Percentiles rank a stretch among this genome's conserved stretches.
Conservation (phyloP, 1,140 invertebrate species). For the Metopolophium dirhodum region DNA sequence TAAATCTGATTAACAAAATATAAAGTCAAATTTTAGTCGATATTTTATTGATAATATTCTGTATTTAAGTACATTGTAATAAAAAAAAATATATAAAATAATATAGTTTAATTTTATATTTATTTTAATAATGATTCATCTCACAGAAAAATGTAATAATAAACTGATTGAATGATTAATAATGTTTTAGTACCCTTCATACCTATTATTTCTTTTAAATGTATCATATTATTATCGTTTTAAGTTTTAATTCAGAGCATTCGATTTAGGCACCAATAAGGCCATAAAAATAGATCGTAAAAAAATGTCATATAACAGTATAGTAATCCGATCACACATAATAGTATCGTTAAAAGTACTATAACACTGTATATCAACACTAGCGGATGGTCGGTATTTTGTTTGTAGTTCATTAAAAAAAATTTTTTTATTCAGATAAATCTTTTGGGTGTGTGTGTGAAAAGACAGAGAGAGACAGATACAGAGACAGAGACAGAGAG, state of each 20-base stretch:
- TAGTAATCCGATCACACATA: background rate
- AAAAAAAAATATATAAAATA: background rate
- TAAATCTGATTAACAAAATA: background rate
- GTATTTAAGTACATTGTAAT: background rate
- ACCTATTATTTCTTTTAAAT: background rate
- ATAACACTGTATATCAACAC: background rate
- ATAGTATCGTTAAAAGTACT: constrained; percentile 4
- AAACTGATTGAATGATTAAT: background rate
- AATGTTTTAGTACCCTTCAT: background rate
- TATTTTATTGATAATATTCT: background rate
- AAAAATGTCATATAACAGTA: background rate
- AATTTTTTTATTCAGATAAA: constrained; percentile 1
- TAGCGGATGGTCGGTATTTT: background rate
- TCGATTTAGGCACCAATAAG: background rate
- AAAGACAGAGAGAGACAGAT: background rate
- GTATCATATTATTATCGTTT: background rate
- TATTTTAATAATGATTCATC: background rate
- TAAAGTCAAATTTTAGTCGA: background rate
- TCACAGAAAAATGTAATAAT: background rate
- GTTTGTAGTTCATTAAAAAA: constrained; percentile 29
- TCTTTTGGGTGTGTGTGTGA: background rate
- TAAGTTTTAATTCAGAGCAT: background rate
- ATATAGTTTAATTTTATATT: background rate
- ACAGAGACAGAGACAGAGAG: background rate
- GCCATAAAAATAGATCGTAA: background rate